These are phyloP conservation scores for Elgaria multicarinata DNA, from an alignment of 2,113 vertebrate species.

Conservation along the genomic window DNA sequence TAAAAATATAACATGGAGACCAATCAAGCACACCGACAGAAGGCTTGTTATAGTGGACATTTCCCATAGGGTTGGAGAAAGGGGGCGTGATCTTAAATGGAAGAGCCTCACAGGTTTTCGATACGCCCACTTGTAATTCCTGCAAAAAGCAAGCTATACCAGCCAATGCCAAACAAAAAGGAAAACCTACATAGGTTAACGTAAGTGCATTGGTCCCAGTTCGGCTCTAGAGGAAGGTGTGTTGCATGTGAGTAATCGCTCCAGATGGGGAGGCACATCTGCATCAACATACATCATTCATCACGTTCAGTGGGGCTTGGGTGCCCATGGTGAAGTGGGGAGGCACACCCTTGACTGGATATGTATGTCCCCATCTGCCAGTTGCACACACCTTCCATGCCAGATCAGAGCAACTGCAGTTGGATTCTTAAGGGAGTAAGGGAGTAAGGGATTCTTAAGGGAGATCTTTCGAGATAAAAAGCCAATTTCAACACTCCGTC, in stretches of 20 bases:
- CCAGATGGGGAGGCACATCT: neutral
- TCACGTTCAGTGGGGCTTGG: neutral
- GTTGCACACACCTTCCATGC: neutral
- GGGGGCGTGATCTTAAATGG: constrained; percentile 26
- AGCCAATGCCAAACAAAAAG: constrained; percentile 5
- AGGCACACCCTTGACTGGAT: neutral
- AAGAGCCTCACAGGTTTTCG: constrained; percentile 29
- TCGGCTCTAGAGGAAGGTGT: neutral
- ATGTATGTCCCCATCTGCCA: neutral
- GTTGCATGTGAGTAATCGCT: neutral
- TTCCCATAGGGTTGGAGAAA: constrained; percentile 2
- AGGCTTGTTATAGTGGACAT: constrained; percentile 4
- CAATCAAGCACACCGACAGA: neutral
- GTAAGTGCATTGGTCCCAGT: neutral
- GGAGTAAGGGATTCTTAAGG: neutral
- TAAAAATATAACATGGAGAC: neutral
- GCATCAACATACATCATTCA: neutral
- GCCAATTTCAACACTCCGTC: neutral
- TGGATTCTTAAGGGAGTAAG: neutral
- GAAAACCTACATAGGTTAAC: neutral
- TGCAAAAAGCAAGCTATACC: constrained; percentile 21
- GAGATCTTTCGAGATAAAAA: neutral
- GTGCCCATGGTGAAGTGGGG: neutral
- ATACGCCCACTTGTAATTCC: constrained; percentile 22
- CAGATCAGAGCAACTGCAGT: neutral